phyloP scores from a whole-genome alignment of 1,140 invertebrate species.

The Heliothis virescens region DNA sequence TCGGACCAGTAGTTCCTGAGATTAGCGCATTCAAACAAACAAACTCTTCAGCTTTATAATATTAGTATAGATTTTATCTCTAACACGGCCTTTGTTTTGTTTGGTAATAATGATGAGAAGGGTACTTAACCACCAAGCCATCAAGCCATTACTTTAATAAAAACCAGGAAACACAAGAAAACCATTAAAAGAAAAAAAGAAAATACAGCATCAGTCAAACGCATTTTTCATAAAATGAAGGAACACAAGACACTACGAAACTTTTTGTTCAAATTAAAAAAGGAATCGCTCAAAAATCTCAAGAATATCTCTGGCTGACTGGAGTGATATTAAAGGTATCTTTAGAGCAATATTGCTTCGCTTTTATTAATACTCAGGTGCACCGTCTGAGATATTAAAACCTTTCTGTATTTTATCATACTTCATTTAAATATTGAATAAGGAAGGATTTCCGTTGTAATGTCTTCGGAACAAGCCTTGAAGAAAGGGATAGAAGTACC shows the following conservation, averaged over 20 bases:
- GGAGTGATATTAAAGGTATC: slow-evolving; percentile 5
- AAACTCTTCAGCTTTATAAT: too few relatives aligned
- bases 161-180: too few relatives aligned
- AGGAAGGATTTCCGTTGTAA: slow-evolving; percentile 36
- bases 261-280: slow-evolving; percentile 4
- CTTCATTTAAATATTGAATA: slow-evolving; percentile 46
- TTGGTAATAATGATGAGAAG: too few relatives aligned
- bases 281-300: slow-evolving; percentile 6
- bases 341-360: slow-evolving; percentile 17
- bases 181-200: neutral
- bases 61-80: too few relatives aligned
- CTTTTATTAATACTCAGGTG: slow-evolving; percentile 19
- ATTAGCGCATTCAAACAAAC: too few relatives aligned
- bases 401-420: slow-evolving; percentile 41
- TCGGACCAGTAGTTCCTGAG: too few relatives aligned
- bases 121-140: too few relatives aligned
- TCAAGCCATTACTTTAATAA: too few relatives aligned
- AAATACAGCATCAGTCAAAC: neutral
- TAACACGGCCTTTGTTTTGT: too few relatives aligned
- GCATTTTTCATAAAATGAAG: neutral
- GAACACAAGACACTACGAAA: neutral
- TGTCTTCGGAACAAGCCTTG: slow-evolving; percentile 7
- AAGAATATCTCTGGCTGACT: slow-evolving; percentile 1
- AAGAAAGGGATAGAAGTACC: neutral
- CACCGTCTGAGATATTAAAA: slow-evolving; percentile 38